Evolutionary conservation across 1,140 invertebrate species (phyloP), one percentile per base, ranked within the genome.

Genomic region (Coenobita brevimanus): DNA sequence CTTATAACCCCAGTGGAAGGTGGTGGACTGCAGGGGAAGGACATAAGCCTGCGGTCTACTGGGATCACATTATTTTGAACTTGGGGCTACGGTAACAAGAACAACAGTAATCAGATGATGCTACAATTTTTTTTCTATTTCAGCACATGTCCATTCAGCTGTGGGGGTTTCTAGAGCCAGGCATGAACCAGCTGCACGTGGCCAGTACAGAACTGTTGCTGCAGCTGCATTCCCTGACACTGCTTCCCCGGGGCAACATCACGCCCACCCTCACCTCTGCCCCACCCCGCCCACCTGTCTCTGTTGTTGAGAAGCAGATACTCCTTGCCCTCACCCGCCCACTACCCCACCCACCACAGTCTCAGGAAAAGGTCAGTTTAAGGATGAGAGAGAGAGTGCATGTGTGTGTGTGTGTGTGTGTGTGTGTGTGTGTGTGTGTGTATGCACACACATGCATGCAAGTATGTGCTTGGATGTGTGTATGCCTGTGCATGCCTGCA

Each of bases 91-190:
- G n/a, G n/a, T n/a, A n/a, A n/a, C n/a, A n/a, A n/a, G n/a, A n/a
- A n/a, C n/a, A n/a, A n/a, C n/a, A n/a, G n/a, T n/a, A n/a, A n/a
- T n/a, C n/a, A 50, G 46, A 50, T 6, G 6, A 50, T 50, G 17
- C 46, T 50, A 50, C 46, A 50, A 50, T 6, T 17, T 50, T 50
- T 17, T 71, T 27, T 15, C 54, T 17, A 60, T 79, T 83, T 54
- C 33, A 91, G 90, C 73, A 90, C 69, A 67, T 90, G 89, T 80
- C 89, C 21, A 54, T 79, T 3, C 79, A 86, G 50, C 60, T 90
- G 15, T 90, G 90, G 90, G 60, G 54, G 43, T 84, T 88, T 60
- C 60, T 90, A 41, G 64, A 75, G 24, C 36, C 83, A 24, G 50
- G 50, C n/a, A 78, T 36, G 41, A 78, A 67, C 43, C 75, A 87